These are phyloP conservation scores for Heliconius hewitsoni DNA, from an alignment of 1,140 invertebrate species.

Conservation along the genomic window DNA sequence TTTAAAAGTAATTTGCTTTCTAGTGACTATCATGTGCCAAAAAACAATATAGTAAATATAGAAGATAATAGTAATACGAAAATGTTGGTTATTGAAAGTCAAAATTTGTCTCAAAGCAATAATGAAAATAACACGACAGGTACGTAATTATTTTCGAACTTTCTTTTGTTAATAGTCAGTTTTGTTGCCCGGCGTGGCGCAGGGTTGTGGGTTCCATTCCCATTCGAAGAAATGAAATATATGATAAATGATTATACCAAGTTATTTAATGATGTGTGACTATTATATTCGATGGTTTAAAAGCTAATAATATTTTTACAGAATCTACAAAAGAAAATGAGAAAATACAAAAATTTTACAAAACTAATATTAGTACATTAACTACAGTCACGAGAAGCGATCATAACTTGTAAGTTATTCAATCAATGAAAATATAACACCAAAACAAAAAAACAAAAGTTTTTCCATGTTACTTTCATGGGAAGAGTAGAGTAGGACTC, in stretches of 20 bases:
- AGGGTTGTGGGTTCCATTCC: too few relatives aligned
- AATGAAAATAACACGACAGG: background rate
- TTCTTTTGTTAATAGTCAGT: too few relatives aligned
- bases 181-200: too few relatives aligned
- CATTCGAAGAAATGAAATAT: too few relatives aligned
- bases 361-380: background rate
- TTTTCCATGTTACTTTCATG: too few relatives aligned
- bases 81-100: background rate
- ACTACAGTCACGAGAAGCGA: background rate
- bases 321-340: background rate
- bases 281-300: too few relatives aligned
- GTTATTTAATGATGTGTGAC: too few relatives aligned
- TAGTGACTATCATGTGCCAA: background rate
- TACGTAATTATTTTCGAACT: background rate
- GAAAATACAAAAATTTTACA: background rate
- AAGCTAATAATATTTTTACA: background rate
- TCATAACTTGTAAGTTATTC: background rate
- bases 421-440: background rate
- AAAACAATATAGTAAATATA: background rate
- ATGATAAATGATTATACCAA: too few relatives aligned
- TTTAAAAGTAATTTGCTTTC: background rate
- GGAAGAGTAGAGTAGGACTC: too few relatives aligned
- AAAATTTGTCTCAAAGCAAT: background rate
- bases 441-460: too few relatives aligned
- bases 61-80: background rate